Percentiles rank a stretch among this genome's conserved stretches.
These are phyloP conservation scores for Halcyon senegalensis DNA, from an alignment of 2,113 vertebrate genomes.

Conservation along the genomic window DNA sequence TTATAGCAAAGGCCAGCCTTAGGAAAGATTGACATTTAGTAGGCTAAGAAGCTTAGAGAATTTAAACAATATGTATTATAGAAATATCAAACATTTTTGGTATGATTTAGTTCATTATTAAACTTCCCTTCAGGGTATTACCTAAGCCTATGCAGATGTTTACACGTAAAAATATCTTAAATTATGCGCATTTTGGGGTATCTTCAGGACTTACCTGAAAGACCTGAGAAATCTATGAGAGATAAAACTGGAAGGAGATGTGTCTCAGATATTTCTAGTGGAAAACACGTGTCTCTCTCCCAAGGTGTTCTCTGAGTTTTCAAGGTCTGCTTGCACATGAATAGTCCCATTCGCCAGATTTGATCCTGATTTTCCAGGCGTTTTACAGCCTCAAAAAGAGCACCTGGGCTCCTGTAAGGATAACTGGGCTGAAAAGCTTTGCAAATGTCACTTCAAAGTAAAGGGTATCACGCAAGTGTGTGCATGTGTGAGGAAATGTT, in stretches of 20 bases:
- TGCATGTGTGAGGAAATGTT: not conserved
- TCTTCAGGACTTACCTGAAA: not conserved
- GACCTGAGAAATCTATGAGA: not conserved
- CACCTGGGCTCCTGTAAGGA: not conserved
- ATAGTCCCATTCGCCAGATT: not conserved
- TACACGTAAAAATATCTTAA: not conserved
- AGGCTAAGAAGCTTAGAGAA: not conserved
- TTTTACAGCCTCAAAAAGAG: not conserved
- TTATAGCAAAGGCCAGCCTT: not conserved
- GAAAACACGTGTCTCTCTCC: fast-evolving
- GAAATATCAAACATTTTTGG: not conserved
- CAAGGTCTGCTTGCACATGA: not conserved
- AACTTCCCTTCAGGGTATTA: not conserved
- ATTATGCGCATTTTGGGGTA: not conserved
- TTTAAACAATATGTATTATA: not conserved
- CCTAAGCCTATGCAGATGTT: not conserved
- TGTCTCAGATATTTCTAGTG: not conserved
- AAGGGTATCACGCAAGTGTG: not conserved
- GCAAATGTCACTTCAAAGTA: not conserved
- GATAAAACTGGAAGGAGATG: not conserved
- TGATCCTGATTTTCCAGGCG: not conserved
- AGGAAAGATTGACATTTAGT: not conserved
- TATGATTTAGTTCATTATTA: not conserved
- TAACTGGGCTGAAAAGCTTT: not conserved
- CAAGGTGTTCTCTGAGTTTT: not conserved